A percentile compares a stretch with the other conserved stretches of the same genome.
Conservation (phyloP, 2,797 vertebrate genomes). For the Sparidentex hasta region DNA sequence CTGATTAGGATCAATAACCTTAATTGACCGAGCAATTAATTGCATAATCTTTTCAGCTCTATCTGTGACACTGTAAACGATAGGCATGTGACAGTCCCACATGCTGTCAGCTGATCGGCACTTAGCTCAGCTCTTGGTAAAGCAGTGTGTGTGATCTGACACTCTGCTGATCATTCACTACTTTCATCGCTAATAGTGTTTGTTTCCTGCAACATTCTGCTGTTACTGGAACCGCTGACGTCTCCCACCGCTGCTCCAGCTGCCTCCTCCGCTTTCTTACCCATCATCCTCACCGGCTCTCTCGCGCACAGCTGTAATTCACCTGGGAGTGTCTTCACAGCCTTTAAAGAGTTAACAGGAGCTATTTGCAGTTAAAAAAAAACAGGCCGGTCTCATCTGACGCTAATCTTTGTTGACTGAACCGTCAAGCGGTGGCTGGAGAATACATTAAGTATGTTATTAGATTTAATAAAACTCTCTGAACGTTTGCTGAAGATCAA, state of each 20-base stretch:
- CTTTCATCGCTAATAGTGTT: slow-evolving; percentile 8
- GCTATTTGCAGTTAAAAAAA: slow-evolving; percentile 23
- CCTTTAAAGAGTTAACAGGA: slow-evolving; percentile 17
- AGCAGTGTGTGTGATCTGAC: slow-evolving; percentile 2
- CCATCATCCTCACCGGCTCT: slow-evolving; percentile 15
- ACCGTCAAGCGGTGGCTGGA: slow-evolving; percentile 54
- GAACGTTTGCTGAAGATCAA: slow-evolving; percentile 51
- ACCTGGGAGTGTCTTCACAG: slow-evolving; percentile 34
- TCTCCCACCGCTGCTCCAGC: neutral
- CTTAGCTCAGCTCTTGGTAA: neutral
- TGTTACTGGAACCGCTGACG: slow-evolving; percentile 25
- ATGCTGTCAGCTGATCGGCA: neutral
- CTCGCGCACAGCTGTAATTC: slow-evolving; percentile 30
- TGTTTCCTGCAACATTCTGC: slow-evolving; percentile 23
- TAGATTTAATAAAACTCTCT: slow-evolving; percentile 61
- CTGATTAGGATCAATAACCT: too few species aligned
- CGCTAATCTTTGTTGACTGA: slow-evolving; percentile 61
- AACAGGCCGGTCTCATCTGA: slow-evolving; percentile 34
- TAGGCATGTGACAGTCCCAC: neutral
- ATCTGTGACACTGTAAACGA: neutral
- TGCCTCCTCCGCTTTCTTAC: slow-evolving; percentile 7
- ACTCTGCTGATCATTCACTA: slow-evolving; percentile 7
- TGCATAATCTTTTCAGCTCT: neutral
- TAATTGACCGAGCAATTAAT: neutral
- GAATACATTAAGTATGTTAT: slow-evolving; percentile 58